Conservation (phyloP, 2,797 vertebrate genomes). For the Tragopan temminckii region DNA sequence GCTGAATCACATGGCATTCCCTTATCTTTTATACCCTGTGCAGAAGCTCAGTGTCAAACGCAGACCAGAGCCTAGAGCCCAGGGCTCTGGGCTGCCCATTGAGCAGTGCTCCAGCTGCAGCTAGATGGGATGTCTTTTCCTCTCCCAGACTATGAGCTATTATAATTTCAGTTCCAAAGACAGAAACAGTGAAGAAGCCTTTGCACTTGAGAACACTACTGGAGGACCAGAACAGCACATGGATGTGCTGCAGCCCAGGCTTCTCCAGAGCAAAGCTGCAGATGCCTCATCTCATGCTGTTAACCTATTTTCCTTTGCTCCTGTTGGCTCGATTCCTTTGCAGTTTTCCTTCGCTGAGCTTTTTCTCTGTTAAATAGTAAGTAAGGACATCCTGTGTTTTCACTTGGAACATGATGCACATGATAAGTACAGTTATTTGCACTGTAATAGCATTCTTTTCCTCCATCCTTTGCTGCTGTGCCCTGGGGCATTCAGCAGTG, state of each 20-base stretch:
- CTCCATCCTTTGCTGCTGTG: neutral
- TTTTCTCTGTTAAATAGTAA: neutral
- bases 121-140: neutral
- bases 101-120: neutral
- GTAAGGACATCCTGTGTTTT: neutral
- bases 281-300: neutral
- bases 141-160: neutral
- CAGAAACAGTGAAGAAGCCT: neutral
- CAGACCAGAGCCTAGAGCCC: neutral
- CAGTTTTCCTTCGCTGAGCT: neutral
- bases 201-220: neutral
- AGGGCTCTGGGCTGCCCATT: rapidly evolving
- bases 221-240: neutral
- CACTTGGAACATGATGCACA: neutral
- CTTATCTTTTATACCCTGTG: neutral
- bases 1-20: neutral
- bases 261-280: neutral
- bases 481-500: neutral
- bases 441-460: neutral
- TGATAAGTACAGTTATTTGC: neutral
- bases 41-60: neutral
- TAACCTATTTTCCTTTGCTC: neutral
- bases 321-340: neutral
- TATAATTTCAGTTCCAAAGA: neutral
- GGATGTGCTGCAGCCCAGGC: neutral